Evolutionary conservation across 2,797 vertebrate species (phyloP), one percentile per base, ranked within the genome.

Genomic region (Neoniphon sammara): DNA sequence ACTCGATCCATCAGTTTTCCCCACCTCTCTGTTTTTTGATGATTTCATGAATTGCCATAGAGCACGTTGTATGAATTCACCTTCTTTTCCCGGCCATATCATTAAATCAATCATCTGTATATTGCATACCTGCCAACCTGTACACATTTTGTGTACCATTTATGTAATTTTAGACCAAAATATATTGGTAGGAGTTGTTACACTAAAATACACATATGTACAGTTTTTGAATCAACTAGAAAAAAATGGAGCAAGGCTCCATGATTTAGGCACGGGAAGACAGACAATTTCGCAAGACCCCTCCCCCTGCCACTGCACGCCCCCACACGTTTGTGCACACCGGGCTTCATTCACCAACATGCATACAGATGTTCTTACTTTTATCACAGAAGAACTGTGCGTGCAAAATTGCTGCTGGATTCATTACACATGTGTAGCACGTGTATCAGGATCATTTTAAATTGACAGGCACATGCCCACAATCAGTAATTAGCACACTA

Each of bases 101-200:
- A 46, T 20, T 1, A 46, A 69, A 77, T 66, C 49, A 52, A 31
- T 63, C 44, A 49, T 49, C 44, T 68, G 17, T 47, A 72, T 34
- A 15, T 85, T 76, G 62, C 68, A 81, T 68, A 57, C 84, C 88
- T 90, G 88, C 88, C 87, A 90, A 87, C 88, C 88, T 83, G 72
- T 50, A 52, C n/a, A 46, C 84, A 82, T 89, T 89, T 87, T 77
- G 36, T 81, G 81, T 88, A 82, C 87, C 78, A 82, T 76, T 62
- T 49, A 61, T 4, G 52, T 52, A 66, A 61, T 70, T 71, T 79
- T 52, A 81, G 66, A 76, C 64, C 73, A 63, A 82, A 70, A 75
- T 4, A 46, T 66, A 31, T 21, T 49, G 80, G 54, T 50, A 56
- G 52, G 14, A 67, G 50, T 63, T 25, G 49, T 53, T 39, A 47